These are phyloP conservation scores for Meteorus colon DNA, from an alignment of 2,888 invertebrate genomes.

Conservation along the genomic window DNA sequence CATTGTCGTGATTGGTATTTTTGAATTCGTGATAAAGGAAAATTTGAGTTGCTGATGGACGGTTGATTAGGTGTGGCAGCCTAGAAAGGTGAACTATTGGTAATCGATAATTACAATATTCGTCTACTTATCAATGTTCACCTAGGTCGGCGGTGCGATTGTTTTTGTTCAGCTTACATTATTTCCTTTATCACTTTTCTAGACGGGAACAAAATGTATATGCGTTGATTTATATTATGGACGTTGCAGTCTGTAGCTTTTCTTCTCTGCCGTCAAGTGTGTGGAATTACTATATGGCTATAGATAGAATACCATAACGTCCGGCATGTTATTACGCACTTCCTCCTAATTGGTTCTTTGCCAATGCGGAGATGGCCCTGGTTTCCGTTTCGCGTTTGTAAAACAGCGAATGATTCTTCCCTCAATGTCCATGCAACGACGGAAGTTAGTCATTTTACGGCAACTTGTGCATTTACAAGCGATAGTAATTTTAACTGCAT, in stretches of 20 bases:
- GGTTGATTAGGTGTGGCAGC: neutral
- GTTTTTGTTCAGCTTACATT: neutral
- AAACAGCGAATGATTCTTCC: slow-evolving; percentile 3
- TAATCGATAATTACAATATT: neutral
- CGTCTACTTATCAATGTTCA: neutral
- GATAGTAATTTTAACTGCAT: neutral
- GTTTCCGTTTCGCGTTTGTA: slow-evolving; percentile 19
- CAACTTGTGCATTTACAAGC: neutral
- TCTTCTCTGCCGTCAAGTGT: neutral
- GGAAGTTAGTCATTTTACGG: slow-evolving; percentile 4
- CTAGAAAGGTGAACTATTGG: neutral
- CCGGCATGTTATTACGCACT: slow-evolving; percentile 40
- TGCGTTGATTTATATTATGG: neutral
- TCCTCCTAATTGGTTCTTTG: slow-evolving; percentile 43
- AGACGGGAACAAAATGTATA: neutral
- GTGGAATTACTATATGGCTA: slow-evolving; percentile 6
- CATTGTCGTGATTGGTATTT: neutral
- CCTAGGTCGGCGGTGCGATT: neutral
- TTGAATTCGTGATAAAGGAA: neutral
- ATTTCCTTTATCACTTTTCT: neutral
- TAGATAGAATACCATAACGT: slow-evolving; percentile 31
- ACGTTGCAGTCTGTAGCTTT: neutral
- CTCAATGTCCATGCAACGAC: neutral
- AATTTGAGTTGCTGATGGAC: neutral
- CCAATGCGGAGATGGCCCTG: slow-evolving; percentile 17